Base-by-base conservation (phyloP, 2,113 vertebrate species). In the Nothocercus julius region DNA sequence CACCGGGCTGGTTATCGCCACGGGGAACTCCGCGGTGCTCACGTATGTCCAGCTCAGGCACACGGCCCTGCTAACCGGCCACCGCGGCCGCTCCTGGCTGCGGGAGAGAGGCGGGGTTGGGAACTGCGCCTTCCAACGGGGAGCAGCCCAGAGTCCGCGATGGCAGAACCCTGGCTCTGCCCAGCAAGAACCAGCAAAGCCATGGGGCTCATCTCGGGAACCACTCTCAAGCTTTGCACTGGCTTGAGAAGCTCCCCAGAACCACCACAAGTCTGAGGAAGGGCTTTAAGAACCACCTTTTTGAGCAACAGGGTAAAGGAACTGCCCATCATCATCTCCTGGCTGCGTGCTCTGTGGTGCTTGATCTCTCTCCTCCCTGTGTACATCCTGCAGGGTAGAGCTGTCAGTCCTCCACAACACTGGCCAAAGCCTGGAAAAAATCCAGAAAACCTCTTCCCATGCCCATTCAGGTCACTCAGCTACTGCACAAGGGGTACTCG, bases 81-180 rank as follows among this genome's bases (percentile, higher is more conserved):
- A 7, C 14, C 22, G 18, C 6, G 9, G 15, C 32, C 17, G 20
- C 69, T 32, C 14, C 61, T 28, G 34, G 34, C 20, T 18, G 28
- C 21, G 9, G 36, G 53, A 5, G 14, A 28, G n/a, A 58, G 30
- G 70, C 3, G 6, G 63, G 0, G 0, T 0, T 19, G 58, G 61
- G 34, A 51, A 32, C 32, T 7, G 12, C 63, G 30, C n/a, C 42
- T 56, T 81, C 30, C 64, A 14, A 0, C 0, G 28, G 54, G 76
- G 73, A 47, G 59, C 44, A 13, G n/a, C 61, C n/a, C 9, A 36
- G 34, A 36, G 19, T 20, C 21, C 22, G n/a, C 13, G n/a, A 24
- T 8, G 13, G 21, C 61, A 51, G 21, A 70, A 36, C 27, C 1
- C 1, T 20, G 32, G 45, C 42, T 70, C 42, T 78, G 36, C 42